phyloP scores from a whole-genome alignment of 53 echinoderm and acorn worm genomes.

The Echinarachnius parma region DNA sequence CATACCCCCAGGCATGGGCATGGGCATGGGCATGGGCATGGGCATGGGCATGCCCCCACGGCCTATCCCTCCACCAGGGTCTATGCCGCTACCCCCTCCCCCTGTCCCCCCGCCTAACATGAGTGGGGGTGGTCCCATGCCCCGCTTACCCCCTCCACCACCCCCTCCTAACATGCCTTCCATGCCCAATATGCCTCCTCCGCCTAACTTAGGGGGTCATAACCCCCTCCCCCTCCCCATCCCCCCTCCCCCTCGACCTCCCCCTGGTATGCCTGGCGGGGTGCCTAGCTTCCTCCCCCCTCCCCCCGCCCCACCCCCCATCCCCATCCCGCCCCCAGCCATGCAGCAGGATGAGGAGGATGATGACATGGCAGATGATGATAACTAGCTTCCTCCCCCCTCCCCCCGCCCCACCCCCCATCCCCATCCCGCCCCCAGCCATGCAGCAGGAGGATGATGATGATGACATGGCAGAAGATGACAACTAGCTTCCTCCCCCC shows the following conservation, averaged over 20 bases:
- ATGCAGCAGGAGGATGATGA: no score
- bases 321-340: conserved; percentile 25
- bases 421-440: no score
- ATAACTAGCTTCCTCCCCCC: no score
- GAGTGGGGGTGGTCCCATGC: conserved; percentile 32
- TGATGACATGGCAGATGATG: no score
- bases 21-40: no score
- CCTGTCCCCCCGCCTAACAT: conserved; percentile 40
- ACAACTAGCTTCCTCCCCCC: no score
- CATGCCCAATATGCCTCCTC: conserved; percentile 31
- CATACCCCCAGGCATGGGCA: conserved; percentile 9
- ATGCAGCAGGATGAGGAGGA: no score
- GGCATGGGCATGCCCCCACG: conserved; percentile 19
- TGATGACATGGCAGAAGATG: no score
- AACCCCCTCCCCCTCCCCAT: conserved; percentile 29
- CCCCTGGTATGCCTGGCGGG: conserved; percentile 15
- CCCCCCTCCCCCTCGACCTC: conserved; percentile 49
- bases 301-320: conserved; percentile 22
- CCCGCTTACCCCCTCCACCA: conserved; percentile 17
- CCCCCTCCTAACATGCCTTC: conserved; percentile 36
- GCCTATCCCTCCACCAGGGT: conserved; percentile 39
- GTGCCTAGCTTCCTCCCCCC: conserved; percentile 45
- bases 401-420: no score
- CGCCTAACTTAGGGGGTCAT: conserved; percentile 18
- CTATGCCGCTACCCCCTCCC: conserved; percentile 61